Evolutionary conservation across 2,113 vertebrate genomes (phyloP), one percentile per base, ranked within the genome.

Genomic region (Hippocampus comes): DNA sequence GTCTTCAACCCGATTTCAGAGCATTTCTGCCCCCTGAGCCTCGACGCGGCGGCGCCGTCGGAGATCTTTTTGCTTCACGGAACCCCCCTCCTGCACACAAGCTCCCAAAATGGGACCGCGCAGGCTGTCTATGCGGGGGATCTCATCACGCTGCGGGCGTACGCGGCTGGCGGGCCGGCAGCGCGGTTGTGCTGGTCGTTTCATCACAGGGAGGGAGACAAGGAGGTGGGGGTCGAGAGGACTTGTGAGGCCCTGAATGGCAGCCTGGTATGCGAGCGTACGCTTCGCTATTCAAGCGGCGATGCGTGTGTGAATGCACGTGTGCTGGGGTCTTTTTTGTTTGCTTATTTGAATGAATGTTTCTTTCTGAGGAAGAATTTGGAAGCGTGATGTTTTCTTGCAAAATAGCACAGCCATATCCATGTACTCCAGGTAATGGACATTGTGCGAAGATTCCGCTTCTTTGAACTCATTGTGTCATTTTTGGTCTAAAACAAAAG

Each of bases 1-100:
- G 72, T 78, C 23, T 74, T 68, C 78, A 77, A 74, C 64, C 65
- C 55, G 48, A 53, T 78, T 43, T 86, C 85, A 41, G 49, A 15
- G 0, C 71, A 72, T 53, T 77, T 68, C 20, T 74, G 80, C 69
- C 68, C 25, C 41, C 71, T 77, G 41, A 70, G 51, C 21, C 42
- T 82, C 38, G 73, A 53, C 25, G n/a, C 83, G 60, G n/a, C 21
- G 20, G 63, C 53, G 27, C 60, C 67, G 59, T 64, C 70, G 25
- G 51, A 2, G 60, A 34, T 82, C 30, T 74, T 69, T 57, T 21
- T 82, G 49, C 61, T 73, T 46, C 75, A 41, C 0, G 75, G 72
- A 48, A 1, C 18, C 30, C 63, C 74, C n/a, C 72, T 14, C n/a
- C 38, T 42, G n/a, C 69, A 57, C 30, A 51, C 1, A 12, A 67